Evolutionary conservation across 2,888 invertebrate species (phyloP), one percentile per base, ranked within the genome.

Genomic region (Eustalomyia histrio): DNA sequence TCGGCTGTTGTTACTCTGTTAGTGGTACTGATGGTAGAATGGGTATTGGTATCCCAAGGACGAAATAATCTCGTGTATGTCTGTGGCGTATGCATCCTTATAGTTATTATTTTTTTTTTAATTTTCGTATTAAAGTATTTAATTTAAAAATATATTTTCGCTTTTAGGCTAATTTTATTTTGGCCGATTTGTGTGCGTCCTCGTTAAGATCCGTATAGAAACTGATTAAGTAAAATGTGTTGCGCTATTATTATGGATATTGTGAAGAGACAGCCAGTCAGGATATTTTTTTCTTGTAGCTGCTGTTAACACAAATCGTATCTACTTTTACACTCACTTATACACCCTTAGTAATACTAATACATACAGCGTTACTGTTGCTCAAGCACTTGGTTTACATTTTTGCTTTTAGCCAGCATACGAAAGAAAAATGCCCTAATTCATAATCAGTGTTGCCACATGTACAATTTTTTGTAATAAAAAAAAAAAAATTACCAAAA

Each of bases 31-130:
- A 1, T 39, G 2, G 10, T 39, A 14, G 84, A 75, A 53, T 84
- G 60, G 14, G 81, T 72, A 73, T 84, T 84, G 14, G 85, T 85
- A 88, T 93, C 93, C 93, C 93, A 93, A 74, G 93, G 93, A 84
- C 93, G 92, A 86, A 93, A 93, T 18, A 93, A 90, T 85, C 93
- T 91, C 55, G 93, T 92, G 83, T 90, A 91, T 82, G 91, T 91
- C 88, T 91, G 91, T 68, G 91, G 90, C 57, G 90, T 89, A 80
- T 88, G 87, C 82, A 87, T 84, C 80, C 88, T 88, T 71, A 89
- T 83, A 43, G 86, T 85, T 76, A 90, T 87, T 89, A 90, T 89
- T 33, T 75, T 60, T 18, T 8, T 50, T 68, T 10, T 43, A 17
- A 68, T 53, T 55, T 58, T 65, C 55, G 2, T 76, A 55, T 43